Conservation (phyloP, 1,140 invertebrate species). For the Drosophila orosa region DNA sequence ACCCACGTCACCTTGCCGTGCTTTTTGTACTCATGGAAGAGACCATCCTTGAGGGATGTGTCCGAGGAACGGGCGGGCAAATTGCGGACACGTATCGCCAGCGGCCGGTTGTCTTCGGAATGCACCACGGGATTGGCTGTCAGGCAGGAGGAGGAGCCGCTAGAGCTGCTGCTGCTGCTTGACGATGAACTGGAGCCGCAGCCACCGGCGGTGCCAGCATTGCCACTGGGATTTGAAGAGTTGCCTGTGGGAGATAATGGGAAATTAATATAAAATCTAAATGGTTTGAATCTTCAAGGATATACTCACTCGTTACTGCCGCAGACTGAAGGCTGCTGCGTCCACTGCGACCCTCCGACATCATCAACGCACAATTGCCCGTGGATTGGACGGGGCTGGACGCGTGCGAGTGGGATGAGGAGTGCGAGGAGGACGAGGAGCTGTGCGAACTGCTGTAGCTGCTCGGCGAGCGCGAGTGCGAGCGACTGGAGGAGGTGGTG, state of each 20-base stretch:
- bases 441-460: slow-evolving; percentile 84
- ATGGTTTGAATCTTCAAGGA: not conserved
- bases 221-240: slow-evolving; percentile 82
- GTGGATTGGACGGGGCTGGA: slow-evolving; percentile 83
- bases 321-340: slow-evolving; percentile 42
- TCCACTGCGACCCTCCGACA: slow-evolving; percentile 50
- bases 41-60: slow-evolving; percentile 97
- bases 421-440: slow-evolving; percentile 78
- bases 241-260: slow-evolving; percentile 40
- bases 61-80: slow-evolving; percentile 94
- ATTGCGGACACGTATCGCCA: slow-evolving; percentile 96
- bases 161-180: slow-evolving; percentile 76
- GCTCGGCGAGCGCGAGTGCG: slow-evolving; percentile 85
- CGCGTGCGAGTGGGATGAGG: slow-evolving; percentile 84
- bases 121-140: slow-evolving; percentile 84
- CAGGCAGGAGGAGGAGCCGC: slow-evolving; percentile 59
- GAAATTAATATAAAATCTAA: not conserved
- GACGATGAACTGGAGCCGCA: slow-evolving; percentile 70
- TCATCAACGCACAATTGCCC: slow-evolving; percentile 67
- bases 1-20: slow-evolving; percentile 98
- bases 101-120: slow-evolving; percentile 89
- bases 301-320: slow-evolving; percentile 62
- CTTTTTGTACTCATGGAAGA: slow-evolving; percentile 99
- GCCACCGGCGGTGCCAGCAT: slow-evolving; percentile 51
- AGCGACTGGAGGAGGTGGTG: slow-evolving; percentile 85